A percentile compares a stretch with the other conserved stretches of the same genome.
Evolutionary conservation across 1,140 invertebrate genomes (phyloP).

Genomic region (Babylonia areolata): DNA sequence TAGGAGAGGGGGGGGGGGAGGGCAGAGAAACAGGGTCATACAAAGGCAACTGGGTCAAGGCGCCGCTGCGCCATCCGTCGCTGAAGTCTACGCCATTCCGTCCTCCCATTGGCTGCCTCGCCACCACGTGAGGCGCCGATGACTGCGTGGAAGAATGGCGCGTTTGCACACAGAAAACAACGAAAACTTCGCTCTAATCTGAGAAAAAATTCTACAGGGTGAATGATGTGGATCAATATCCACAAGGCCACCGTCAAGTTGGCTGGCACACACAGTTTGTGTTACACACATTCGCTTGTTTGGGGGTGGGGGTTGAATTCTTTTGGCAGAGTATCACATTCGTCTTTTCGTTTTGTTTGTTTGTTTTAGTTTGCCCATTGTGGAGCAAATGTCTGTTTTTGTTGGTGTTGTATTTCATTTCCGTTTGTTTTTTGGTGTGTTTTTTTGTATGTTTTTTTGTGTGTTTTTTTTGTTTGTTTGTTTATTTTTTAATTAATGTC

Average conservation of each 20-base stretch:
- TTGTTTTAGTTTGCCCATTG: too few relatives aligned
- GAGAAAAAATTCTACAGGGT: neutral
- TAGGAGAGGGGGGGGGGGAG: neutral
- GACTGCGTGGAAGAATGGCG: neutral
- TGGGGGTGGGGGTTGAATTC: too few relatives aligned
- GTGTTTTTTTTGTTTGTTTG: too few relatives aligned
- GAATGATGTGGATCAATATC: neutral
- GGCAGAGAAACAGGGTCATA: neutral
- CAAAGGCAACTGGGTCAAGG: constrained; percentile 24
- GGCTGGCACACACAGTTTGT: too few relatives aligned
- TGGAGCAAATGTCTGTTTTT: too few relatives aligned
- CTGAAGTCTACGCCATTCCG: constrained; percentile 16
- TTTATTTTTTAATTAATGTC: too few relatives aligned
- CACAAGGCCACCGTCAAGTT: neutral
- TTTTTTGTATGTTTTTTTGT: too few relatives aligned
- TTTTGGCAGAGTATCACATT: too few relatives aligned
- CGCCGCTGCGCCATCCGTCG: constrained; percentile 13
- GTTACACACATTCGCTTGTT: too few relatives aligned
- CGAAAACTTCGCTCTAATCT: neutral
- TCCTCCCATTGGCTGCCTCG: neutral
- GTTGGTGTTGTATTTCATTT: too few relatives aligned
- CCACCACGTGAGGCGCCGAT: neutral
- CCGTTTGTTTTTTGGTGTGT: too few relatives aligned
- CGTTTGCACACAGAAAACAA: neutral
- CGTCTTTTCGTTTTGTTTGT: too few relatives aligned